Percentiles rank a stretch among this genome's conserved stretches.
phyloP scores from a whole-genome alignment of 1,140 invertebrate species.

The Drosophila oshimai region DNA sequence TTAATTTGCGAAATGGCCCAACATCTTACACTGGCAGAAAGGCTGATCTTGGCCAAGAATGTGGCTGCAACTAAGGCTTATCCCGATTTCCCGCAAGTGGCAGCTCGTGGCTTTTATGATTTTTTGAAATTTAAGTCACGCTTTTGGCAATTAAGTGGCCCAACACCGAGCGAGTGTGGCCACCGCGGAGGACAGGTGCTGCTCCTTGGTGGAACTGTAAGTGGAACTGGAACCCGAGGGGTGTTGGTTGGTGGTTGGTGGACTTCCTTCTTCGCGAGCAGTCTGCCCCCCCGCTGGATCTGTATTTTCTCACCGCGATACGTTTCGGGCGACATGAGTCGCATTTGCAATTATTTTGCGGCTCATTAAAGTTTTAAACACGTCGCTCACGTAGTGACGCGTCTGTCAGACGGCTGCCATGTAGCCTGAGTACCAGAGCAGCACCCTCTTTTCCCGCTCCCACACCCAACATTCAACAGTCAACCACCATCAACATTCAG shows the following conservation, averaged over 20 bases:
- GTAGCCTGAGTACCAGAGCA: constrained; percentile 56
- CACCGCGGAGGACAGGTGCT: constrained; percentile 20
- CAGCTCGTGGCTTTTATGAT: constrained; percentile 71
- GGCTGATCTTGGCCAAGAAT: background rate
- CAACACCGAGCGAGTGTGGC: constrained; percentile 54
- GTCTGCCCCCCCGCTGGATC: constrained; percentile 35
- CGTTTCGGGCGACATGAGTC: constrained; percentile 74
- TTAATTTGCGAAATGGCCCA: constrained; percentile 64
- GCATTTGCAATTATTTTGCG: constrained; percentile 82
- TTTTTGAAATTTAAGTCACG: constrained; percentile 78
- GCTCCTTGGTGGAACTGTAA: background rate
- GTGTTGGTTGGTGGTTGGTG: no score
- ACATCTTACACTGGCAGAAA: constrained; percentile 42
- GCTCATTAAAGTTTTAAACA: constrained; percentile 83
- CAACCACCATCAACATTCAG: constrained; percentile 9
- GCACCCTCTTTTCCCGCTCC: constrained; percentile 29
- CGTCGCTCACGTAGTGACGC: constrained; percentile 81
- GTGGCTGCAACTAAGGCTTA: background rate
- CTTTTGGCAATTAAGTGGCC: constrained; percentile 80
- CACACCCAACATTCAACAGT: constrained; percentile 18
- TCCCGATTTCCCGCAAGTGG: background rate
- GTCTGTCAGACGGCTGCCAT: constrained; percentile 77
- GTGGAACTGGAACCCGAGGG: constrained; percentile 47
- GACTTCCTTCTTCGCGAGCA: constrained; percentile 2
- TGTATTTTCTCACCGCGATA: constrained; percentile 56